Percentiles rank a stretch among this genome's conserved stretches.
These are phyloP conservation scores for Sapayoa aenigma DNA, from an alignment of 2,113 vertebrate species.

Conservation along the genomic window DNA sequence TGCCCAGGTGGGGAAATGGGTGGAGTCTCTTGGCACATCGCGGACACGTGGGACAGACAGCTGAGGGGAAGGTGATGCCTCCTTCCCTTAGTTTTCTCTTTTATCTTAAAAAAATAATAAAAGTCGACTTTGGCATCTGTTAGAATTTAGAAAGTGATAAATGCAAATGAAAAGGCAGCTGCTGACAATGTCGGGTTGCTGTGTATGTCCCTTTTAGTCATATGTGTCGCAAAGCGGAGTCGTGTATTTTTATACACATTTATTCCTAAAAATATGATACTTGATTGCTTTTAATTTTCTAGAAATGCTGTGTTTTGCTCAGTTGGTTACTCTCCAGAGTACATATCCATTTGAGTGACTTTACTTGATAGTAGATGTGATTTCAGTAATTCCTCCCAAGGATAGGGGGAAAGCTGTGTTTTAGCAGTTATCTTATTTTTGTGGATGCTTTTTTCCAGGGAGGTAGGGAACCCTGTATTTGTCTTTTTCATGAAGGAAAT, in stretches of 20 bases:
- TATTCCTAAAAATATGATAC: not conserved
- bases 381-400: not conserved
- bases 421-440: not conserved
- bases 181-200: not conserved
- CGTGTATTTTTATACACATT: not conserved
- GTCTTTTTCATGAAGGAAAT: not conserved
- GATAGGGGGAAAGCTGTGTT: not conserved
- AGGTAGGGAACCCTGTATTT: not conserved
- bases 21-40: not conserved
- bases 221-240: not conserved
- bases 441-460: not conserved
- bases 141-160: not conserved
- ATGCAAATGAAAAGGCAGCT: not conserved
- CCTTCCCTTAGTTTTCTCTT: not conserved
- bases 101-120: not conserved
- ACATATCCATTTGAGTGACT: not conserved
- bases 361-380: not conserved
- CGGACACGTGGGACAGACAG: not conserved
- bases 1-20: not conserved
- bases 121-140: not conserved
- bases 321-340: not conserved
- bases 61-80: not conserved
- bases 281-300: not conserved
- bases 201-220: not conserved
- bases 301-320: not conserved